Evolutionary conservation across 2,113 vertebrate genomes (phyloP).

Genomic region (Eclectus roratus): DNA sequence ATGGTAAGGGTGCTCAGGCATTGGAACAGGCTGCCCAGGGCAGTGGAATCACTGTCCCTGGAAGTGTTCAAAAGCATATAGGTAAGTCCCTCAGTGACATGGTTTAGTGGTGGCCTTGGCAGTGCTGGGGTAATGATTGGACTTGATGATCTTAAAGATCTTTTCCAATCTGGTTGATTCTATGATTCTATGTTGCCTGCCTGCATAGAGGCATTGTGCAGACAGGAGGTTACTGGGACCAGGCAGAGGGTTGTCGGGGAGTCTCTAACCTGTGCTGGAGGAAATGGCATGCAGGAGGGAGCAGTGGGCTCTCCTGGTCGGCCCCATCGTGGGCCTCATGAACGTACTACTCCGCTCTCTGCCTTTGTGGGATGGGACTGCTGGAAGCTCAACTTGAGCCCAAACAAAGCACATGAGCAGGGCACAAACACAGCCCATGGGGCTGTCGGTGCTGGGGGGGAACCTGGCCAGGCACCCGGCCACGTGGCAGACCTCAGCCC

Average conservation of each 20-base stretch:
- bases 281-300: background rate
- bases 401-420: fast-evolving
- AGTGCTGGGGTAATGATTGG: background rate
- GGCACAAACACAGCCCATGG: fast-evolving
- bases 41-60: background rate
- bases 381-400: background rate
- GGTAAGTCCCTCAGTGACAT: background rate
- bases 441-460: background rate
- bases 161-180: background rate
- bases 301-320: background rate
- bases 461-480: background rate
- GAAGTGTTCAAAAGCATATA: background rate
- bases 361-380: too few relatives aligned
- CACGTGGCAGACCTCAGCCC: background rate
- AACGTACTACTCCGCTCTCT: fast-evolving
- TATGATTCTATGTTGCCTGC: background rate
- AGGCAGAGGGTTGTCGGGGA: background rate
- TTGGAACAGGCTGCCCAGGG: background rate
- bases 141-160: background rate
- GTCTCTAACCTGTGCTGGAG: background rate
- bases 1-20: background rate
- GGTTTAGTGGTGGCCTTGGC: background rate
- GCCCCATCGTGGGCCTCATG: fast-evolving
- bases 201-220: fast-evolving
- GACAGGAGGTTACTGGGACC: background rate